phyloP scores from a whole-genome alignment of 2,888 invertebrate species.

The Phymatocera aterrima region DNA sequence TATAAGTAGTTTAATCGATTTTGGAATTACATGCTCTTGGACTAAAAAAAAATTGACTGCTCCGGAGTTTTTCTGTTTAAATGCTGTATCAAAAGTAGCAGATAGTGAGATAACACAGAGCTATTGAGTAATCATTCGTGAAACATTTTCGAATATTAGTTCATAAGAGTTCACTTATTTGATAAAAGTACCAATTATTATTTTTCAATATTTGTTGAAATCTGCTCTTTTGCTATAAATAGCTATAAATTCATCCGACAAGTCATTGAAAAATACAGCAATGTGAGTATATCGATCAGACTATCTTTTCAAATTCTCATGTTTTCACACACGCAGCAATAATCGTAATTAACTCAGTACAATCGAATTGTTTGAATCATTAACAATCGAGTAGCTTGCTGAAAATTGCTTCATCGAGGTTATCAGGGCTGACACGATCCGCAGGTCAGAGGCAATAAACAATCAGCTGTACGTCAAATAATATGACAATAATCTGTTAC shows the following conservation, averaged over 20 bases:
- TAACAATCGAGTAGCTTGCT: neutral
- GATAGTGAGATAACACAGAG: neutral
- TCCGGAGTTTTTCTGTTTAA: too few relatives aligned
- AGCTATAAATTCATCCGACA: neutral
- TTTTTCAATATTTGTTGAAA: neutral
- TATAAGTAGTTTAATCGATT: too few relatives aligned
- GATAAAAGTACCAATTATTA: neutral
- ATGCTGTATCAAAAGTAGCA: too few relatives aligned
- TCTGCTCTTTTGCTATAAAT: neutral
- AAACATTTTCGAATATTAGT: neutral
- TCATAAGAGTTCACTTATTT: neutral
- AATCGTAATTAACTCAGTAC: neutral
- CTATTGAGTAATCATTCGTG: neutral
- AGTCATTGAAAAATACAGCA: neutral
- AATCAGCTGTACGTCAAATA: too few relatives aligned
- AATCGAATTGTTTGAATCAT: neutral
- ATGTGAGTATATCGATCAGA: too few relatives aligned
- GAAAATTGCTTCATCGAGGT: slow-evolving; percentile 28
- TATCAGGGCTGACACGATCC: slow-evolving; percentile 10
- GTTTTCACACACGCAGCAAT: neutral
- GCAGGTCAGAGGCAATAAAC: slow-evolving; percentile 23
- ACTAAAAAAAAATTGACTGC: too few relatives aligned
- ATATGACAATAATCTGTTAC: too few relatives aligned
- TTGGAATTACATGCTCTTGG: too few relatives aligned
- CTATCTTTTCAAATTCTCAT: neutral